These are phyloP conservation scores for Cyprinodon diabolis DNA, from an alignment of 2,797 vertebrate genomes.

Conservation along the genomic window DNA sequence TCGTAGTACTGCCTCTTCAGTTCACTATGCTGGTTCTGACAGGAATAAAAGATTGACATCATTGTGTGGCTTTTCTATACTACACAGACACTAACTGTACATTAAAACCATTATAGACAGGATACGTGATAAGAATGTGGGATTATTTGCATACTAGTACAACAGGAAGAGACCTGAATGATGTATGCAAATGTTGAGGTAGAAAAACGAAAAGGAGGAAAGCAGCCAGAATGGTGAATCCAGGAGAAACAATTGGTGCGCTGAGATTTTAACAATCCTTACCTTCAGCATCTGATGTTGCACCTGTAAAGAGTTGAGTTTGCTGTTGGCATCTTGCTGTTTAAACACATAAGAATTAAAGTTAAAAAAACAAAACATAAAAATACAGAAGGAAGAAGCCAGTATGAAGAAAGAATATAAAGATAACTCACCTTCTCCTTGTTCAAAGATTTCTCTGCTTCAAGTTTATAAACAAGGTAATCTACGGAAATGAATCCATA, in stretches of 20 bases:
- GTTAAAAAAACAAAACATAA: constrained; percentile 6
- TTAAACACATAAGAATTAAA: constrained; percentile 20
- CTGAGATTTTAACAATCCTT: neutral
- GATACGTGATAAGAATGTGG: neutral
- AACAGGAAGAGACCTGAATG: neutral
- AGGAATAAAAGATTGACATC: neutral
- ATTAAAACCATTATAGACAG: constrained; percentile 13
- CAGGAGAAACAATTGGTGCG: neutral
- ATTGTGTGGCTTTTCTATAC: neutral
- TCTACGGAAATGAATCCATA: constrained; percentile 79
- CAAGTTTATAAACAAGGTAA: constrained; percentile 95
- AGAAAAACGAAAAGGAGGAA: neutral
- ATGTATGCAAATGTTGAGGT: neutral
- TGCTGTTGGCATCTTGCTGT: constrained; percentile 92
- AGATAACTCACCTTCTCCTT: constrained; percentile 92
- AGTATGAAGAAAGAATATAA: neutral
- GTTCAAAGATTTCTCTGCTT: constrained; percentile 94
- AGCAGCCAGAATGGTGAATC: neutral
- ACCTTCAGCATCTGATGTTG: constrained; percentile 99
- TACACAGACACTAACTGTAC: neutral
- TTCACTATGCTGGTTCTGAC: constrained; percentile 94
- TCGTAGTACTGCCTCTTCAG: constrained; percentile 92
- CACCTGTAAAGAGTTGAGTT: constrained; percentile 89
- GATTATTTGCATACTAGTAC: neutral
- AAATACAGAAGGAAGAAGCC: too few species aligned